These are phyloP conservation scores for Eidolon helvum DNA, from an alignment of 2,113 vertebrate species.

Conservation along the genomic window DNA sequence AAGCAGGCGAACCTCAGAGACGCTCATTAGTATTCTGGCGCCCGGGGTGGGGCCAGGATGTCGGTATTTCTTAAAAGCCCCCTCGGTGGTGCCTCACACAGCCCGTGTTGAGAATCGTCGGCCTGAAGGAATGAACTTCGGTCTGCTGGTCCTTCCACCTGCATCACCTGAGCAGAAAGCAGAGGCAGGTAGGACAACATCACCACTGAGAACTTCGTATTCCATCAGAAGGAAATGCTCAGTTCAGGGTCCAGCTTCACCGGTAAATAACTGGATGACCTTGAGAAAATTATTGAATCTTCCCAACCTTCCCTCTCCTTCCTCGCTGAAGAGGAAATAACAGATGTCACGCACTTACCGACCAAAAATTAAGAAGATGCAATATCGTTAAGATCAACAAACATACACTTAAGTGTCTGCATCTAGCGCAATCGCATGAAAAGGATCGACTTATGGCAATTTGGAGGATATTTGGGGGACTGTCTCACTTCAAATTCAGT, in stretches of 20 bases:
- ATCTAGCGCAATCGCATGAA: background rate
- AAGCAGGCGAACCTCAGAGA: background rate
- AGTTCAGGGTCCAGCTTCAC: background rate
- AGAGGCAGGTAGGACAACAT: background rate
- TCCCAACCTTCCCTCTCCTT: background rate
- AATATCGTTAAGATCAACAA: background rate
- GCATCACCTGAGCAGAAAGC: background rate
- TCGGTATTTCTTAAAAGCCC: background rate
- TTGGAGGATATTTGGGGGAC: background rate
- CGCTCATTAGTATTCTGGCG: background rate
- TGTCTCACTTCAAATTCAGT: background rate
- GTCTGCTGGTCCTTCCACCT: rapidly evolving
- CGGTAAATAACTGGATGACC: background rate
- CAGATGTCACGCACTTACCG: background rate
- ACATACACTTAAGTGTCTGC: background rate
- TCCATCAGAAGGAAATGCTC: background rate
- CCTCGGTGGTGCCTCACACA: background rate
- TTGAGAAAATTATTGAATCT: background rate
- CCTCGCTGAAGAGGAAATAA: background rate
- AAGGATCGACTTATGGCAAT: background rate
- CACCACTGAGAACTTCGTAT: background rate
- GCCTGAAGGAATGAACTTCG: too few species aligned
- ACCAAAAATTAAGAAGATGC: background rate
- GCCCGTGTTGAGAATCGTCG: background rate
- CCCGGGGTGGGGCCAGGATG: too few species aligned